Evolutionary conservation across 2,797 vertebrate genomes (phyloP).

Genomic region (Heteromormyrus szaboi): DNA sequence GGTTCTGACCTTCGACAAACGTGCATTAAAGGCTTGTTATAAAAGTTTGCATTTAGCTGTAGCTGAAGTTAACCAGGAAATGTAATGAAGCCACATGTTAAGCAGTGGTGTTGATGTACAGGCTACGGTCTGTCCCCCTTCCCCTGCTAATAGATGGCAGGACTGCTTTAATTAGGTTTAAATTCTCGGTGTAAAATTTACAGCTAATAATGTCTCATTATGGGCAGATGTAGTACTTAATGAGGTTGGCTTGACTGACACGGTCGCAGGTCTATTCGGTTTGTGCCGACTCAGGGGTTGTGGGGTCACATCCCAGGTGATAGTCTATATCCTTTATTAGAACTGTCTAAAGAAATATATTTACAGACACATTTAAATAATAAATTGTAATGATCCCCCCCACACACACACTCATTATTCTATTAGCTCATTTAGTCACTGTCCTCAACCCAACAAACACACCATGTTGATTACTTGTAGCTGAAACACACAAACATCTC

Average conservation of each 20-base stretch:
- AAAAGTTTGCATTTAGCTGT: not conserved
- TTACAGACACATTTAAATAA: not conserved
- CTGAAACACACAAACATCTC: not conserved
- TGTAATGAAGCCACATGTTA: not conserved
- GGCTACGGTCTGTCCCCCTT: not conserved
- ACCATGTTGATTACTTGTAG: not conserved
- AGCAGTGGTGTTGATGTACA: not conserved
- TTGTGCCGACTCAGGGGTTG: not conserved
- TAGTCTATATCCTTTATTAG: not conserved
- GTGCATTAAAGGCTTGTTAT: not conserved
- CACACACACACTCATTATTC: not conserved
- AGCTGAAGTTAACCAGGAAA: not conserved
- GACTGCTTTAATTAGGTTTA: conserved; percentile 14
- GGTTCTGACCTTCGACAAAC: not conserved
- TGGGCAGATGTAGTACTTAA: conserved; percentile 2
- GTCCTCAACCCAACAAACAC: not conserved
- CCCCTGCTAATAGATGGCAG: not conserved
- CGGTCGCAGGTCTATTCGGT: too few species aligned
- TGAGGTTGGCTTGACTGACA: not conserved
- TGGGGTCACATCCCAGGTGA: not conserved
- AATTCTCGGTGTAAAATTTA: conserved; percentile 18
- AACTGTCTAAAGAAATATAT: not conserved
- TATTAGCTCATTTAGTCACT: not conserved
- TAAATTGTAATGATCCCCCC: not conserved
- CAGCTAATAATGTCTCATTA: conserved; percentile 10